phyloP scores from a whole-genome alignment of 2,113 vertebrate genomes.

The Oceanodroma tethys region DNA sequence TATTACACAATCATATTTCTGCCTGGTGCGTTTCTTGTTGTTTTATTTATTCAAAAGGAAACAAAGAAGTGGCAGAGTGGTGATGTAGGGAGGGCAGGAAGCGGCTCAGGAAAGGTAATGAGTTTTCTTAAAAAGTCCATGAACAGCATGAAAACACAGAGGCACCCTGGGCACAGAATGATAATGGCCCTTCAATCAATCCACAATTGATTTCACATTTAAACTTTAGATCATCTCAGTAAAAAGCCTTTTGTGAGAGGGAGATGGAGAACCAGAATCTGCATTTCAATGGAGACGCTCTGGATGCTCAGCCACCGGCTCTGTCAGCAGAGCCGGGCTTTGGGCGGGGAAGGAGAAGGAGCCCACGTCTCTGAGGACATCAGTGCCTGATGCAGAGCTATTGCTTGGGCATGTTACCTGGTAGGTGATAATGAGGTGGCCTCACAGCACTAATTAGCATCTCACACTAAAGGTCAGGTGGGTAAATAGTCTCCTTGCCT shows the following conservation, averaged over 20 bases:
- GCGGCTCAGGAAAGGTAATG: not conserved
- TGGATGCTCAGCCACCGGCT: not conserved
- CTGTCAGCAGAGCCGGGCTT: not conserved
- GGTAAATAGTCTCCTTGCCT: not conserved
- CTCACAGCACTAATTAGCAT: not conserved
- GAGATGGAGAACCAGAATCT: not conserved
- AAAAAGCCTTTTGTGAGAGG: slow-evolving; percentile 13
- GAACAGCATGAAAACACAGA: not conserved
- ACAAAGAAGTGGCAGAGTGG: not conserved
- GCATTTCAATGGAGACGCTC: not conserved
- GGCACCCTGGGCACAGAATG: not conserved
- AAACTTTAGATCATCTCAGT: slow-evolving; percentile 3
- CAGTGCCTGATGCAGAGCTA: not conserved
- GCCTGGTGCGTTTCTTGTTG: not conserved
- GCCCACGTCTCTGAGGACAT: not conserved
- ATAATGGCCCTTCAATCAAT: not conserved
- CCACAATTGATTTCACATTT: slow-evolving; percentile 17
- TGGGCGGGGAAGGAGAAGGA: not conserved
- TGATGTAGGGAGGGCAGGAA: not conserved
- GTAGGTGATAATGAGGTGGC: not conserved
- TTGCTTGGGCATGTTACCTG: not conserved
- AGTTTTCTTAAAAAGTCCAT: not conserved
- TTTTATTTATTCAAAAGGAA: slow-evolving; percentile 1
- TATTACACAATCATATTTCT: not conserved
- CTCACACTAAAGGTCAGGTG: not conserved